Percentiles rank a stretch among this genome's conserved stretches.
Conservation (phyloP, 2,113 vertebrate species). For the Meleagris gallopavo region DNA sequence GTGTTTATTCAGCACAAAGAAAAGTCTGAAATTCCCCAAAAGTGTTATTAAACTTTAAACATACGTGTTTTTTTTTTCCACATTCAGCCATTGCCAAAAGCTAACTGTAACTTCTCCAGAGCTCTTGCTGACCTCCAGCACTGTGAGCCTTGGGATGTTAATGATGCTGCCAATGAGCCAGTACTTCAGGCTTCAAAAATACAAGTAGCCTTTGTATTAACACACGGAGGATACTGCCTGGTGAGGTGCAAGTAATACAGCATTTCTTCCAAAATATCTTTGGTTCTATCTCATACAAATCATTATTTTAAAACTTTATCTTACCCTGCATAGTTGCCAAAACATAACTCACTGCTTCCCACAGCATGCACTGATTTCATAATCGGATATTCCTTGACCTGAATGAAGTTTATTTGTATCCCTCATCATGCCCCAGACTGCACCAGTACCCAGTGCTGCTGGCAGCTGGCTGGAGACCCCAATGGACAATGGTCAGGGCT, state of each 20-base stretch:
- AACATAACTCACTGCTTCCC: not conserved
- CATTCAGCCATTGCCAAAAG: not conserved
- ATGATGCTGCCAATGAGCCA: not conserved
- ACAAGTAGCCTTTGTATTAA: not conserved
- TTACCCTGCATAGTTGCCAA: not conserved
- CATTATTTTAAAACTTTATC: constrained; percentile 11
- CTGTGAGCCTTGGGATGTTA: not conserved
- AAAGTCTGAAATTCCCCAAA: not conserved
- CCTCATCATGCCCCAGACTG: fast-evolving
- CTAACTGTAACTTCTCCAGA: not conserved
- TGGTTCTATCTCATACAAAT: not conserved
- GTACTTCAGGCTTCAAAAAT: not conserved
- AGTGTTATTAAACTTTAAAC: not conserved
- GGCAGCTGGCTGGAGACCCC: fast-evolving
- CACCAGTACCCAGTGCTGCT: not conserved
- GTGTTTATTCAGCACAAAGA: not conserved
- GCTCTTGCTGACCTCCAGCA: not conserved
- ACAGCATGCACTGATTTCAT: not conserved
- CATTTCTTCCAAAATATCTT: not conserved
- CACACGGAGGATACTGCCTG: fast-evolving
- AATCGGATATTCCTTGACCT: not conserved
- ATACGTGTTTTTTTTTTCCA: not conserved
- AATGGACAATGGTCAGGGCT: not conserved
- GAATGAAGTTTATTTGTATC: not conserved
- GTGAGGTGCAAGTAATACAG: not conserved